A percentile compares a stretch with the other conserved stretches of the same genome.
Conservation (phyloP, 2,113 vertebrate species). For the Aptenodytes patagonicus region DNA sequence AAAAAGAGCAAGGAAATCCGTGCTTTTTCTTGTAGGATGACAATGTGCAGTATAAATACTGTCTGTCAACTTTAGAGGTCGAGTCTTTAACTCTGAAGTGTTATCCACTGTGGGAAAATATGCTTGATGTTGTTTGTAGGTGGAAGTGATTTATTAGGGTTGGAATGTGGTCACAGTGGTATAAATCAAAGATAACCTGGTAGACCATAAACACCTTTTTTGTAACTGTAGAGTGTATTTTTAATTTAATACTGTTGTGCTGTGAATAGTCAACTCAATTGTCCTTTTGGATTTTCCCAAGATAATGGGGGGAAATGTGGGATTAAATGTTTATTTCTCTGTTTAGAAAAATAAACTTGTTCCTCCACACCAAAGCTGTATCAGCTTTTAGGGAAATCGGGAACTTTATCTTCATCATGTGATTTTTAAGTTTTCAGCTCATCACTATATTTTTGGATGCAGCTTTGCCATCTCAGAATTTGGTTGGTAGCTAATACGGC, state of each 20-base stretch:
- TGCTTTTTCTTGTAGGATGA: background rate
- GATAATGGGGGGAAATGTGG: background rate
- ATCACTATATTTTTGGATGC: accelerated
- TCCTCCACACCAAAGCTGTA: background rate
- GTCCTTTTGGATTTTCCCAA: background rate
- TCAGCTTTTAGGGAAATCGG: accelerated
- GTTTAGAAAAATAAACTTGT: background rate
- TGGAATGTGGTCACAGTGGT: background rate
- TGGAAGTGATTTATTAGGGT: background rate
- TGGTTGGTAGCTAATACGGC: background rate
- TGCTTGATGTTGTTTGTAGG: background rate
- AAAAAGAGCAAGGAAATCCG: background rate
- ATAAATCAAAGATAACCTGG: background rate
- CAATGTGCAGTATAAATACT: background rate
- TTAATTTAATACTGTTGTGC: background rate
- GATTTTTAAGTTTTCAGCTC: background rate
- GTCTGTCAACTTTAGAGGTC: background rate
- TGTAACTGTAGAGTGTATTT: background rate
- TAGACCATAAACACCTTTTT: background rate
- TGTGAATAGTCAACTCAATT: background rate
- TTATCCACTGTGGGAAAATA: background rate
- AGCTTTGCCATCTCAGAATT: background rate
- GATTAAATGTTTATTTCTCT: background rate
- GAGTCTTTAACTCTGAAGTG: background rate
- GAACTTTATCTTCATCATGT: background rate